Base-by-base conservation (phyloP, 2,888 invertebrate genomes). In the Drosophila nr. fundita region DNA sequence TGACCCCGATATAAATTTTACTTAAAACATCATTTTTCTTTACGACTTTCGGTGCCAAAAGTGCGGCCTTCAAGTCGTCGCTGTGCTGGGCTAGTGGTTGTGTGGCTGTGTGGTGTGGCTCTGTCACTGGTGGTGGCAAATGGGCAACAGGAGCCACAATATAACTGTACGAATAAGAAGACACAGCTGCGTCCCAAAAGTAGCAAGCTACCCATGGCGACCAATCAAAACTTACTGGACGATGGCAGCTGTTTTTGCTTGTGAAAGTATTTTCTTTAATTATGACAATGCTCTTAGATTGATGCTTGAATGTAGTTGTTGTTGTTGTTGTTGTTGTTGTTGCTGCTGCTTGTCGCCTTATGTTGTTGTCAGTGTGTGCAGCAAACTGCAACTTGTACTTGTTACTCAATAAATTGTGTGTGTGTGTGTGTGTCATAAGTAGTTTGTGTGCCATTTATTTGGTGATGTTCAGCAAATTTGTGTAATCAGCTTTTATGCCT, bases 21-120 rank as follows among this genome's bases (percentile, higher is more conserved):
- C 86, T 86, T 86, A 89, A 86, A 86, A 86, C 86, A 89, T 86
- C 82, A 86, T 86, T 86, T 86, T 84, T 86, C 86, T 88, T 86
- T 86, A 86, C 86, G 89, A 88, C 86, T 84, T 84, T 80, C 84
- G 69, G 81, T 73, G 82, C 73, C 83, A 79, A 81, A 83, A 77
- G 73, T 73, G 70, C 73, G 80, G 76, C 79, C 80, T 77, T 77
- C 76, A 45, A 73, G 53, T 32, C 53, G 58, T 8, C 8, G 4
- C 29, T 30, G 21, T 21, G 30, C 54, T 34, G 10, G 24, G 53
- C 24, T 11, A 40, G 30, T 42, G 30, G 40, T 15, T 57, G 40
- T 21, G 15, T 42, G 40, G 13, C 4, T 8, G 38, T 27, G 13
- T 11, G 18, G 29, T n/a, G 24, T 53, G 61, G 13, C 15, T 7